Evolutionary conservation across 1,140 invertebrate genomes (phyloP), one percentile per base, ranked within the genome.

Genomic region (Zaprionus vittiger): DNA sequence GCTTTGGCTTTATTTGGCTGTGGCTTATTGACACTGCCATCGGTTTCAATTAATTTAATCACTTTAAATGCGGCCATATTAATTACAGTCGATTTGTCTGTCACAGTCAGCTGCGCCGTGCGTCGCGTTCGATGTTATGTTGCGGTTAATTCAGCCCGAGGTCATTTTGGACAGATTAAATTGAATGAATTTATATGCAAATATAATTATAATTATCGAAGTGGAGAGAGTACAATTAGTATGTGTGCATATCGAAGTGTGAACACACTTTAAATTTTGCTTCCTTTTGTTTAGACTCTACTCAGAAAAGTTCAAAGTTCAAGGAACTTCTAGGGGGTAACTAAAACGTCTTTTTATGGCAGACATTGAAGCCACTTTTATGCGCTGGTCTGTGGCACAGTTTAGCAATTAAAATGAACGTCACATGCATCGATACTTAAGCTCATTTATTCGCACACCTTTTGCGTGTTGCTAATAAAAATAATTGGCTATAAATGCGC

Each of bases 401-500:
- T 38, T 41, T 72, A n/a, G 63, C 57, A 37, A 72, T 76, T 61
- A 56, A 41, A 71, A 20, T 73, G 34, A 66, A 56, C 66, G 63
- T 70, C 75, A 79, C 76, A 75, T 71, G 55, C 68, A 79, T 69
- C 64, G 62, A 70, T 57, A 68, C 63, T 79, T 63, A 66, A 81
- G 69, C 69, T 81, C 81, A 90, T 89, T 89, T 89, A 84, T 87
- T 75, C 76, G 20, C 75, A 81, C 84, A 87, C 84, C 84, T 89
- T 73, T 73, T 49, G 74, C 47, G 38, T 62, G 70, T 52, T 34
- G 64, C 71, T 81, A 78, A 87, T 87, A 87, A 81, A 87, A 87
- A 87, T 87, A 87, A 87, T 87, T 87, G 84, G 84, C 81, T 77
- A 89, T 87, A 87, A 87, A 87, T 87, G 84, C 78, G 78, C 84